Evolutionary conservation across 1,140 invertebrate genomes (phyloP).

Genomic region (Cydia strobilella): DNA sequence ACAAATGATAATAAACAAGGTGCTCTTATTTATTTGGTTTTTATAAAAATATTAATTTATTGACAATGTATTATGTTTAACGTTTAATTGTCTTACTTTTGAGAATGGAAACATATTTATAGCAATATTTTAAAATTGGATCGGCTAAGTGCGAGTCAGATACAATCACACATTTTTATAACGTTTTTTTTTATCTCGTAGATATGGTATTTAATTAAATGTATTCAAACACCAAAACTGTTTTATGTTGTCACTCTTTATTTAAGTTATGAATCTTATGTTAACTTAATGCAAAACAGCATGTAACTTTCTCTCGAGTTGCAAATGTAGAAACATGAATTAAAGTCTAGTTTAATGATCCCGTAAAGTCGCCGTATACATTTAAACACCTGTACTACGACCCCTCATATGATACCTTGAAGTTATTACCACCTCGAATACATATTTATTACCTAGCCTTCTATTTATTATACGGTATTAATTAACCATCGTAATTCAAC

Average conservation of each 20-base stretch:
- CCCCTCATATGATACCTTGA: background rate
- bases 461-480: conserved; percentile 19
- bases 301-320: background rate
- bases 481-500: conserved; percentile 13
- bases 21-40: too few relatives aligned
- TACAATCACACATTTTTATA: too few relatives aligned
- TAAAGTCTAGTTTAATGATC: background rate
- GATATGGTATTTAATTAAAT: too few relatives aligned
- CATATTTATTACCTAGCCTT: background rate
- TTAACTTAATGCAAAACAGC: background rate
- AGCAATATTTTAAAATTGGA: too few relatives aligned
- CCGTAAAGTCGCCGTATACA: background rate
- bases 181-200: too few relatives aligned
- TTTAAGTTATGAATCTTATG: background rate
- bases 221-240: too few relatives aligned
- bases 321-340: background rate
- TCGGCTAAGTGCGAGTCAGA: too few relatives aligned
- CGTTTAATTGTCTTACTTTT: too few relatives aligned
- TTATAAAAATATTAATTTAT: too few relatives aligned
- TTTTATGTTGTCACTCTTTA: background rate
- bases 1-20: too few relatives aligned
- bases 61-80: too few relatives aligned
- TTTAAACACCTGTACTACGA: background rate
- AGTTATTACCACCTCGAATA: conserved; percentile 4
- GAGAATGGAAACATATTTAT: too few relatives aligned